Evolutionary conservation across 2,888 invertebrate genomes (phyloP).

Genomic region (Lasioglossum morio): DNA sequence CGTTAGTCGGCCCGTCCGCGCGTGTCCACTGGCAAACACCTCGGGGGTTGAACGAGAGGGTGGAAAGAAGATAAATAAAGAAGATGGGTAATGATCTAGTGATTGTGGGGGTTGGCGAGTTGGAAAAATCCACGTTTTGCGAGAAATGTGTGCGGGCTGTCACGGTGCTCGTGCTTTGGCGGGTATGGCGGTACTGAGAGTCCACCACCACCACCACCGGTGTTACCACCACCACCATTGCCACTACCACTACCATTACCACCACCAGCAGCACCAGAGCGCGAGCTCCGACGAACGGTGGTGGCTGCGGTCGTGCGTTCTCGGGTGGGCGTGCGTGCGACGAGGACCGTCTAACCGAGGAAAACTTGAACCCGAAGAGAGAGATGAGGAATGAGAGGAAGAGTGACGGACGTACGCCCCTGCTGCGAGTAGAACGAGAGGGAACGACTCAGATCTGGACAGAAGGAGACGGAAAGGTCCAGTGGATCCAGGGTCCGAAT

Average conservation of each 20-base stretch:
- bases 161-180: constrained; percentile 82
- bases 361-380: constrained; percentile 67
- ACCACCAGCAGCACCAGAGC: constrained; percentile 31
- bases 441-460: constrained; percentile 28
- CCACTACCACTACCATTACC: constrained; percentile 50
- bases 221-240: constrained; percentile 56
- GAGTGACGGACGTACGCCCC: constrained; percentile 57
- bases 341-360: constrained; percentile 68
- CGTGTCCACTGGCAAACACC: background rate
- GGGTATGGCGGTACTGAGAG: constrained; percentile 84
- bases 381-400: constrained; percentile 50
- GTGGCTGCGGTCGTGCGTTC: constrained; percentile 55
- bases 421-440: constrained; percentile 37
- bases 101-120: constrained; percentile 4
- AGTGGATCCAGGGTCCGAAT: constrained; percentile 38
- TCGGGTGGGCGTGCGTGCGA: constrained; percentile 78
- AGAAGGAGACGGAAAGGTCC: constrained; percentile 60
- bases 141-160: constrained; percentile 67
- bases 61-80: background rate
- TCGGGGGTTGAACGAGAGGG: background rate
- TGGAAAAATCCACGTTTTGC: constrained; percentile 53
- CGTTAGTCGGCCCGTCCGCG: background rate
- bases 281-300: constrained; percentile 58
- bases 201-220: constrained; percentile 64
- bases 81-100: background rate